phyloP scores from a whole-genome alignment of 2,797 vertebrate genomes.

The Cottoperca gobio region DNA sequence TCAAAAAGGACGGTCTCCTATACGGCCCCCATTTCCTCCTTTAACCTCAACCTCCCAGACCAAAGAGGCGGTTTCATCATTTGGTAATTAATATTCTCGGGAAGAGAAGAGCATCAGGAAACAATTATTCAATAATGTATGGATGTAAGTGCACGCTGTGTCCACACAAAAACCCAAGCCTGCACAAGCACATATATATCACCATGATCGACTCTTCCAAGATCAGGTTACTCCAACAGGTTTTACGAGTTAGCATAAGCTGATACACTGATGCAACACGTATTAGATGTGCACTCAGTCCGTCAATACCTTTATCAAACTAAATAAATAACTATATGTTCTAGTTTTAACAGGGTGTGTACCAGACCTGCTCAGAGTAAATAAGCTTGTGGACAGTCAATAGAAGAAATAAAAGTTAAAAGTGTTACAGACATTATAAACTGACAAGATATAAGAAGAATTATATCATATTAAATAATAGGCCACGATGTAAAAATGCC shows the following conservation, averaged over 20 bases:
- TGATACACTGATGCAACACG: not conserved
- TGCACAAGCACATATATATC: constrained; percentile 53
- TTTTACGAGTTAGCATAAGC: not conserved
- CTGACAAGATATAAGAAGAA: not conserved
- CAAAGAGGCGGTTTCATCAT: constrained; percentile 75
- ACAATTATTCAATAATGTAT: constrained; percentile 85
- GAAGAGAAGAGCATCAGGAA: constrained; percentile 81
- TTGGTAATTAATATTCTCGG: constrained; percentile 84
- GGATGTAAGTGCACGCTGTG: constrained; percentile 65
- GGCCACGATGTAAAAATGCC: not conserved
- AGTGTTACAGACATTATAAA: not conserved
- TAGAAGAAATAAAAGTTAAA: not conserved
- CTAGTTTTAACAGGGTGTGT: not conserved
- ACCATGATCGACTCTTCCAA: constrained; percentile 44
- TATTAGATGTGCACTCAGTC: not conserved
- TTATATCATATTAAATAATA: not conserved
- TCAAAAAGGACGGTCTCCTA: constrained; percentile 64
- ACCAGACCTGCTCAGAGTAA: not conserved
- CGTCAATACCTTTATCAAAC: not conserved
- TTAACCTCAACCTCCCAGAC: constrained; percentile 63
- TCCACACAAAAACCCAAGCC: constrained; percentile 52
- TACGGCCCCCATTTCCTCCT: constrained; percentile 72
- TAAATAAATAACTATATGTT: not conserved
- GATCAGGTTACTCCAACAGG: constrained; percentile 57
- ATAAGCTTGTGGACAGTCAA: not conserved